Percentiles rank a stretch among this genome's conserved stretches.
These are phyloP conservation scores for Echiichthys vipera DNA, from an alignment of 2,797 vertebrate species.

Conservation along the genomic window DNA sequence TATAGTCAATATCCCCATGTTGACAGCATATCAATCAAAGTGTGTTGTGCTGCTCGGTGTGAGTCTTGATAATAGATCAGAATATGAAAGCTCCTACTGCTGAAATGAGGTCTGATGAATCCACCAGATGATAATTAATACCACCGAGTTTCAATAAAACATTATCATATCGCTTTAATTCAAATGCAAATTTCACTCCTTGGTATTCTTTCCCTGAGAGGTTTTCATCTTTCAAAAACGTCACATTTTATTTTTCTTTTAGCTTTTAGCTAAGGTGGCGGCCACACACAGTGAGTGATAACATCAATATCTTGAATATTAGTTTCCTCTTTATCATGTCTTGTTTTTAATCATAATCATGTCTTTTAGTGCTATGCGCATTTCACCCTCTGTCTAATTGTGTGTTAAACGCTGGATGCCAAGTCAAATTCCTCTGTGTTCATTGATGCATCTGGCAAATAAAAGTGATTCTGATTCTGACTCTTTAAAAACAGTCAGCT, in stretches of 20 bases:
- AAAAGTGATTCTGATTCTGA: too few species aligned
- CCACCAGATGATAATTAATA: conserved; percentile 9
- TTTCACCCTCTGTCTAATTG: too few species aligned
- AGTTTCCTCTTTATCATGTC: conserved; percentile 21
- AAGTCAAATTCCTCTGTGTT: too few species aligned
- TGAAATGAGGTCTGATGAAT: conserved; percentile 25
- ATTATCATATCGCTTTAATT: conserved; percentile 23
- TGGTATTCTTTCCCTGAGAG: background rate
- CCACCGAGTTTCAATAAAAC: conserved; percentile 26
- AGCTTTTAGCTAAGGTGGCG: background rate
- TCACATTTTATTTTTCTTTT: too few species aligned
- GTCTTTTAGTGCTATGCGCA: too few species aligned
- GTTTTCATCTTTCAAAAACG: conserved; percentile 13
- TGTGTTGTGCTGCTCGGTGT: background rate
- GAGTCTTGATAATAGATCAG: background rate
- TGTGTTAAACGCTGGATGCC: too few species aligned
- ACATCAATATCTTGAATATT: too few species aligned
- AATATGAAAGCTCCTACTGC: background rate
- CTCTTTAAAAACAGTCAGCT: conserved; percentile 41
- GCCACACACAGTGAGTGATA: background rate
- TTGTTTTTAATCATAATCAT: too few species aligned
- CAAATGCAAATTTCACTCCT: conserved; percentile 32
- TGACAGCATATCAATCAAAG: background rate
- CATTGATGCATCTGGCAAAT: too few species aligned
- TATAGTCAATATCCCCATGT: conserved; percentile 9